These are phyloP conservation scores for Thaumetopoea pityocampa DNA, from an alignment of 1,140 invertebrate genomes.

Conservation along the genomic window DNA sequence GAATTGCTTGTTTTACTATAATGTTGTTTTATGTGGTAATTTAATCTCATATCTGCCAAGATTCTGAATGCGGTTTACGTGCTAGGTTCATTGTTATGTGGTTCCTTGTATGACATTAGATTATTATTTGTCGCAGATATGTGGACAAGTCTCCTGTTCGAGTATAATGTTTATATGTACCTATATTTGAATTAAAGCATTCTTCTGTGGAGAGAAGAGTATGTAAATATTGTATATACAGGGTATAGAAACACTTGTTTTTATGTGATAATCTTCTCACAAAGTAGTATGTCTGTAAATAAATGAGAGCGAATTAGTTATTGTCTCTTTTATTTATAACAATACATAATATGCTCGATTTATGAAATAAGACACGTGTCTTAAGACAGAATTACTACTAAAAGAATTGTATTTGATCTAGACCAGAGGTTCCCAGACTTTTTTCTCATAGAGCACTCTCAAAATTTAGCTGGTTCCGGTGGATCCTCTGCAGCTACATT, in stretches of 20 bases:
- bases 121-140: slow-evolving; percentile 12
- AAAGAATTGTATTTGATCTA: too few relatives aligned
- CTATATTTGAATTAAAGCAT: slow-evolving; percentile 45
- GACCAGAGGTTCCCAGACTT: too few relatives aligned
- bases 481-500: too few relatives aligned
- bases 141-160: slow-evolving; percentile 16
- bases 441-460: too few relatives aligned
- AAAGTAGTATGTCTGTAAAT: slow-evolving; percentile 72
- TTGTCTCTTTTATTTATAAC: slow-evolving; percentile 30
- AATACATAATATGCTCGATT: too few relatives aligned
- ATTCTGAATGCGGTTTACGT: slow-evolving; percentile 34
- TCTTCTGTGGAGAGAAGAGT: slow-evolving; percentile 29
- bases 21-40: slow-evolving; percentile 30
- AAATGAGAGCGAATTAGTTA: slow-evolving; percentile 66
- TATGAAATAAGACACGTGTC: too few relatives aligned
- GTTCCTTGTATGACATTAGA: slow-evolving; percentile 47
- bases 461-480: too few relatives aligned
- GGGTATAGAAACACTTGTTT: slow-evolving; percentile 59
- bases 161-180: slow-evolving; percentile 20
- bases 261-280: slow-evolving; percentile 68
- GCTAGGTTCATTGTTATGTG: slow-evolving; percentile 53
- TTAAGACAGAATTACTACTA: too few relatives aligned
- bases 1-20: slow-evolving; percentile 20
- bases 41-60: slow-evolving; percentile 27
- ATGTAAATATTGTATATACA: slow-evolving; percentile 70